A percentile compares a stretch with the other conserved stretches of the same genome.
Conservation (phyloP, 2,888 invertebrate genomes). For the Drosophila conformis region DNA sequence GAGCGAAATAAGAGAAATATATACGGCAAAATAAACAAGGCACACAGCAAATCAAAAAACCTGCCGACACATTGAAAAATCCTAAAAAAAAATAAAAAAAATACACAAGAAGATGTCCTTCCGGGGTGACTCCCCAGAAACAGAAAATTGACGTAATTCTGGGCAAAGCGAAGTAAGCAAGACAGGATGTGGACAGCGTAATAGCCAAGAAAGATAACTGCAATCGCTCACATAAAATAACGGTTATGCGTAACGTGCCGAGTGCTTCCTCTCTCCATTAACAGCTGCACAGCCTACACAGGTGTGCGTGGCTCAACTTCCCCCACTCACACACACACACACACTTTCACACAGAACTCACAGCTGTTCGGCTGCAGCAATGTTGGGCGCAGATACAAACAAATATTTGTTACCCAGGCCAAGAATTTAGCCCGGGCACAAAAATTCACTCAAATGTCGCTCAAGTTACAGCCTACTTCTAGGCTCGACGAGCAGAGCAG, state of each 20-base stretch:
- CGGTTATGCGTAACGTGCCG: slow-evolving; percentile 69
- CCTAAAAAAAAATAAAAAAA: background rate
- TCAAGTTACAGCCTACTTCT: slow-evolving; percentile 71
- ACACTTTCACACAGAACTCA: slow-evolving; percentile 36
- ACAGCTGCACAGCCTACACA: slow-evolving; percentile 32
- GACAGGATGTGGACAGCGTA: slow-evolving; percentile 35
- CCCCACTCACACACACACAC: background rate
- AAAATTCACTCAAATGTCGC: slow-evolving; percentile 40
- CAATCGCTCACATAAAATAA: slow-evolving; percentile 59
- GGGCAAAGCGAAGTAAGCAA: slow-evolving; percentile 2
- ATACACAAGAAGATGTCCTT: slow-evolving; percentile 25
- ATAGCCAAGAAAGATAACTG: slow-evolving; percentile 54
- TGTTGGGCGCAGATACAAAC: slow-evolving; percentile 55
- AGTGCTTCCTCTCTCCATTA: slow-evolving; percentile 7
- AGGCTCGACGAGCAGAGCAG: slow-evolving; percentile 52
- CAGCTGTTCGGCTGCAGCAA: slow-evolving; percentile 66
- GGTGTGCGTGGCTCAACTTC: background rate
- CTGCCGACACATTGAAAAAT: slow-evolving; percentile 14
- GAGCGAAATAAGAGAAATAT: slow-evolving; percentile 37
- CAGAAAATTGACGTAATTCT: slow-evolving; percentile 31
- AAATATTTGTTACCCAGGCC: slow-evolving; percentile 71
- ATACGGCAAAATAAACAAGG: slow-evolving; percentile 25
- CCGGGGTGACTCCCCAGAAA: slow-evolving; percentile 12
- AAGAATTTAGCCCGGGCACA: slow-evolving; percentile 43
- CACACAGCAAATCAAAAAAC: slow-evolving; percentile 23